phyloP scores from a whole-genome alignment of 2,888 invertebrate genomes.

The Hyposoter dolosus region DNA sequence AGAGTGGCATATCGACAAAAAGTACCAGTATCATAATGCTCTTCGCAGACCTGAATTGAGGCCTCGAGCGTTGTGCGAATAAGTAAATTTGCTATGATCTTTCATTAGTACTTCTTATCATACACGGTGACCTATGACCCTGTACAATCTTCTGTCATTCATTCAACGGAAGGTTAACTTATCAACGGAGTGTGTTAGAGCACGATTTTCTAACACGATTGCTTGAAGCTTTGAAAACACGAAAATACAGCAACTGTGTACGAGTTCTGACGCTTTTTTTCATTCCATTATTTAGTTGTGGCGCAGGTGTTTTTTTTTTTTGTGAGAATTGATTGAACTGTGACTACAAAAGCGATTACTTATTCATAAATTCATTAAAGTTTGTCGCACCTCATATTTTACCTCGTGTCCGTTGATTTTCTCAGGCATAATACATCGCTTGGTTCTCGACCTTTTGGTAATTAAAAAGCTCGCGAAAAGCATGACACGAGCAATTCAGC shows the following conservation, averaged over 20 bases:
- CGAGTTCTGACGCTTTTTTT: too few relatives aligned
- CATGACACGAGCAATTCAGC: neutral
- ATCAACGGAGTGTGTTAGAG: neutral
- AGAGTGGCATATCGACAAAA: conserved; percentile 14
- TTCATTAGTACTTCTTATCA: conserved; percentile 23
- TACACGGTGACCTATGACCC: neutral
- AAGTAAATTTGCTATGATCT: neutral
- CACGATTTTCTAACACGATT: neutral
- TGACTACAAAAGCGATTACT: too few relatives aligned
- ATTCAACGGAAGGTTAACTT: neutral
- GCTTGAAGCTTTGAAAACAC: neutral
- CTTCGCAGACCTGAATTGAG: conserved; percentile 11
- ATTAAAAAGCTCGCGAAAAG: neutral
- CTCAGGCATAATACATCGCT: neutral
- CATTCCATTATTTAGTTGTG: too few relatives aligned
- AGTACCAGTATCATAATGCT: conserved; percentile 38
- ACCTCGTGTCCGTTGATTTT: neutral
- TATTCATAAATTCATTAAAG: too few relatives aligned
- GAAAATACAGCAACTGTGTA: too few relatives aligned
- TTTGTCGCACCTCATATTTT: neutral
- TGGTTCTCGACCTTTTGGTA: neutral
- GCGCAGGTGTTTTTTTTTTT: too few relatives aligned
- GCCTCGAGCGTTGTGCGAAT: neutral
- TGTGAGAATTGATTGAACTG: too few relatives aligned
- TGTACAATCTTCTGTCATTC: neutral